These are phyloP conservation scores for Drosophila sucinea DNA, from an alignment of 1,140 invertebrate genomes.

Conservation along the genomic window DNA sequence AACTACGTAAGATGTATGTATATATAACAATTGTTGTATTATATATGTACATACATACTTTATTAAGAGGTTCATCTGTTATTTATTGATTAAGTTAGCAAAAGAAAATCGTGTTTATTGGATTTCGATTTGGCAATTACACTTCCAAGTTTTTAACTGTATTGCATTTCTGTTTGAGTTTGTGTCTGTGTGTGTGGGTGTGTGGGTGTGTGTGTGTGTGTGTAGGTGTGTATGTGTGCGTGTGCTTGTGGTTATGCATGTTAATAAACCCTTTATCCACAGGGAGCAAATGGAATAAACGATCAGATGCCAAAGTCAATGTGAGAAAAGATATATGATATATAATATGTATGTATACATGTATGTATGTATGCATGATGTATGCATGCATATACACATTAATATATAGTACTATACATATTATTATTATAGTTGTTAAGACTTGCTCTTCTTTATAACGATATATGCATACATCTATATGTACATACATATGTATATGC, in stretches of 20 bases:
- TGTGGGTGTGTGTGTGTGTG: constrained; percentile 1
- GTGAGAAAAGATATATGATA: neutral
- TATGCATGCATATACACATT: neutral
- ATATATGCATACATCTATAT: constrained; percentile 29
- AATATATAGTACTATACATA: neutral
- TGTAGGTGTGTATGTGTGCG: constrained; percentile 17
- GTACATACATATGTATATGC: constrained; percentile 10
- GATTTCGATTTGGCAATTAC: constrained; percentile 28
- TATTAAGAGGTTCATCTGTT: constrained; percentile 34
- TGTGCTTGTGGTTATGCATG: neutral
- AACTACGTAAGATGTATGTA: constrained; percentile 19
- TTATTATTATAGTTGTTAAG: neutral
- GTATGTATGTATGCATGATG: too few relatives aligned
- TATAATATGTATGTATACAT: neutral
- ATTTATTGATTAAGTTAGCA: constrained; percentile 35
- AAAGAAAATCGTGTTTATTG: constrained; percentile 38
- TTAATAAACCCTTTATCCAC: too few relatives aligned
- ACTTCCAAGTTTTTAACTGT: constrained; percentile 29
- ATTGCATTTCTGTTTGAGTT: constrained; percentile 26
- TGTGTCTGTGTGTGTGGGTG: constrained; percentile 5
- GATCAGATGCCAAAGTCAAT: neutral
- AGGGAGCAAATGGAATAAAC: neutral
- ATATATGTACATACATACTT: constrained; percentile 21
- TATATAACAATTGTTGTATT: constrained; percentile 29
- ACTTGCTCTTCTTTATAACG: constrained; percentile 12